Base-by-base conservation (phyloP, 2,888 invertebrate genomes). In the Drosophila birchii region DNA sequence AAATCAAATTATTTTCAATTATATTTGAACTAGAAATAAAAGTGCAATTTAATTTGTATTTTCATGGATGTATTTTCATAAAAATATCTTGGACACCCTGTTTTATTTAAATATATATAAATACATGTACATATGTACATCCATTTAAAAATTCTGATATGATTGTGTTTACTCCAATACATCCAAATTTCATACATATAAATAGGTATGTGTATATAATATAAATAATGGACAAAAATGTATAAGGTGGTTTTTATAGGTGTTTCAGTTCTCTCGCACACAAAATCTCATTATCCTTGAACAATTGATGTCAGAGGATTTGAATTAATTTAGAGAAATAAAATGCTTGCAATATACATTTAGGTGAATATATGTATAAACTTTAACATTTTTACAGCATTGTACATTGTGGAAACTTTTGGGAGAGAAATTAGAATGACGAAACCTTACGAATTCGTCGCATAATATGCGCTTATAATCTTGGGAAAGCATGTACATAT, bases 401-500 rank as follows among this genome's bases (percentile, higher is more conserved):
- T 55, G 18, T 23, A 34, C 18, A 36, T 34, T 53, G 23, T 53
- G 5, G n/a, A 32, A 32, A n/a, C 5, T n/a, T 34, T 20, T 45
- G 16, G 3, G 34, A 51, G 51, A 51, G 20, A 20, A 34, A 20
- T 34, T 5, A 4, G 4, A 39, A 20, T 29, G 14, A 16, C 14
- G 36, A 20, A 38, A 41, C 44, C 43, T 34, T 49, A 73, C 12
- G 47, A 11, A 54, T 53, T 44, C 14, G 36, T 41, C 5, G 23
- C 43, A 12, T 14, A 23, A 34, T 51, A 32, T 39, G 41, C 26
- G 23, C 9, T 18, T 62, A 36, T 61, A 58, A 23, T 41, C 58
- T 41, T 41, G n/a, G 36, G 20, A 39, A 64, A 63, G 32, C 36
- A 56, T 56, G 23, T 49, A 41, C 60, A 49, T 23, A 38, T 69